These are phyloP conservation scores for Halocynthia roretzi DNA, from an alignment of 23 tunicate genomes.

Conservation along the genomic window DNA sequence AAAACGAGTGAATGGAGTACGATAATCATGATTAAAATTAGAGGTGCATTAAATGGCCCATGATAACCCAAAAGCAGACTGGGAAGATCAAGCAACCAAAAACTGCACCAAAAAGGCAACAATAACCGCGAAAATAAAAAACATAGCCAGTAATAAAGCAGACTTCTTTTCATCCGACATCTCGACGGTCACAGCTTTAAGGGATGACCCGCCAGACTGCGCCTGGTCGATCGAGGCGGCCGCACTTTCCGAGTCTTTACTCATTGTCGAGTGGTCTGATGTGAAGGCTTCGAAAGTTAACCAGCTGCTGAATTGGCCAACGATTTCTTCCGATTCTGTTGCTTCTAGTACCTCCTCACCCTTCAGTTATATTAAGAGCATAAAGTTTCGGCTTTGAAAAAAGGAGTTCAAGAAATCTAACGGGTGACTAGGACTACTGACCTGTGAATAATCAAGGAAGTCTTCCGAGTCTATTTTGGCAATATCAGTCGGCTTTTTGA, in stretches of 20 bases:
- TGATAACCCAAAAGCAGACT: too few species aligned
- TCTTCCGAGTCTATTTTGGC: neutral
- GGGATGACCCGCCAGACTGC: neutral
- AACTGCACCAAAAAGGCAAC: conserved; percentile 41
- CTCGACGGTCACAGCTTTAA: conserved; percentile 2
- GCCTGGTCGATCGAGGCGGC: neutral
- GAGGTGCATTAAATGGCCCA: too few species aligned
- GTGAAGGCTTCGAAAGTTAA: neutral
- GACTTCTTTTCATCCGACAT: conserved; percentile 23
- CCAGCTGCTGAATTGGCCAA: neutral
- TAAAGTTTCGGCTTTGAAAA: too few species aligned
- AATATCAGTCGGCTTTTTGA: neutral
- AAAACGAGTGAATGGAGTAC: too few species aligned
- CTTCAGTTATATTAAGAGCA: neutral
- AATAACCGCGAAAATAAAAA: conserved; percentile 37
- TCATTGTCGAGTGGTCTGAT: neutral
- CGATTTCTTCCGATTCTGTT: neutral
- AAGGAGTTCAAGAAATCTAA: too few species aligned
- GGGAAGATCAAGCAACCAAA: conserved; percentile 3
- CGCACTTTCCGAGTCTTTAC: neutral
- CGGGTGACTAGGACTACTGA: too few species aligned
- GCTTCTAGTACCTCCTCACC: neutral
- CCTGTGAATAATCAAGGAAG: too few species aligned
- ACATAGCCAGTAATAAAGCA: conserved; percentile 22
- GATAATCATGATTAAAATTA: too few species aligned